Conservation (phyloP, 2,888 invertebrate species). For the Leptinotarsa haldemani region DNA sequence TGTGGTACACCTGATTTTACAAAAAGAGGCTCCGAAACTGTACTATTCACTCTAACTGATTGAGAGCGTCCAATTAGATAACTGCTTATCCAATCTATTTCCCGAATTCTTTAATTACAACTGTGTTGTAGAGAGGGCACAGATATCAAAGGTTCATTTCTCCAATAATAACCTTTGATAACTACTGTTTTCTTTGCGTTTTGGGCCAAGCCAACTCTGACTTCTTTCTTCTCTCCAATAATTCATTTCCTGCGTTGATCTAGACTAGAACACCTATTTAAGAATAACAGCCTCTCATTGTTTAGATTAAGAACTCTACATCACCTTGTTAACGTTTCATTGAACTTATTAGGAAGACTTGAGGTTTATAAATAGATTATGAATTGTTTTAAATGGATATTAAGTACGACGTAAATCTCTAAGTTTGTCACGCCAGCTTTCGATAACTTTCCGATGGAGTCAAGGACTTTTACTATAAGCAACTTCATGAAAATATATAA, state of each 20-base stretch:
- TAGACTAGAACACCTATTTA: neutral
- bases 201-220: too few species aligned
- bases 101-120: too few species aligned
- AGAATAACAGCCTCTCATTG: constrained; percentile 4
- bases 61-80: too few species aligned
- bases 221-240: neutral
- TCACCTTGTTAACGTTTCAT: constrained; percentile 17
- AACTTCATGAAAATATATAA: too few species aligned
- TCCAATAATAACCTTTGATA: too few species aligned
- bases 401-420: neutral
- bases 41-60: too few species aligned
- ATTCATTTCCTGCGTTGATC: neutral
- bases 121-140: too few species aligned
- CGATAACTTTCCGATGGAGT: neutral
- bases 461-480: neutral
- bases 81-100: too few species aligned
- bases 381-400: constrained; percentile 17
- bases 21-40: too few species aligned
- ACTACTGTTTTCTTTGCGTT: too few species aligned
- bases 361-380: constrained; percentile 14
- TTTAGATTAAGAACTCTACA: constrained; percentile 19
- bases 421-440: constrained; percentile 11
- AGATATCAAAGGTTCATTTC: too few species aligned
- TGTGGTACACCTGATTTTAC: too few species aligned
- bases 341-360: constrained; percentile 10